phyloP scores from a whole-genome alignment of 2,888 invertebrate species.

The Mellilla xanthometata region DNA sequence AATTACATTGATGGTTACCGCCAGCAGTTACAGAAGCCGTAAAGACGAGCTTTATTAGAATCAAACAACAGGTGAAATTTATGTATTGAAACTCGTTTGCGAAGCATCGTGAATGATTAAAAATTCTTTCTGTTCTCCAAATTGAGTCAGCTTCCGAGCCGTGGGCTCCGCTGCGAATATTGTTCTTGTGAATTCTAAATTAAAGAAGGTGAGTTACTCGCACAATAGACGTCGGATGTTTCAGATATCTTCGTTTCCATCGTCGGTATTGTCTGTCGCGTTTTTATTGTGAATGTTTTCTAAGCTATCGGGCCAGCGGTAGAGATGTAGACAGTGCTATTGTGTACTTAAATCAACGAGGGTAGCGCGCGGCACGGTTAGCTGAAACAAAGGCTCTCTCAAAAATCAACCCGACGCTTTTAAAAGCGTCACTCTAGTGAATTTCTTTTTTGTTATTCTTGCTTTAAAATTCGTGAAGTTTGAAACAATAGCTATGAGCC shows the following conservation, averaged over 20 bases:
- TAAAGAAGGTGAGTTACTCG: conserved; percentile 40
- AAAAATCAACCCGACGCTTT: conserved; percentile 62
- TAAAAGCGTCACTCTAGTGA: conserved; percentile 56
- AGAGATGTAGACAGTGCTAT: conserved; percentile 51
- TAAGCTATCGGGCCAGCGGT: conserved; percentile 68
- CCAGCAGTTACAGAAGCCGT: conserved; percentile 63
- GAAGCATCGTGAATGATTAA: conserved; percentile 18
- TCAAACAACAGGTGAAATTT: conserved; percentile 56
- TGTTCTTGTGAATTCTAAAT: conserved; percentile 35
- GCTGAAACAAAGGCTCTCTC: conserved; percentile 67
- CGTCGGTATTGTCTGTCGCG: conserved; percentile 58
- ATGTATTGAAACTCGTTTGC: conserved; percentile 29
- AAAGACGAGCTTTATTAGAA: conserved; percentile 65
- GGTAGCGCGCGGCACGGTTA: conserved; percentile 52
- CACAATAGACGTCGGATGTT: conserved; percentile 44
- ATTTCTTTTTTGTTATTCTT: conserved; percentile 46
- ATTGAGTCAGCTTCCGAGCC: conserved; percentile 20
- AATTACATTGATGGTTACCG: conserved; percentile 73
- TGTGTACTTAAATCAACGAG: conserved; percentile 70
- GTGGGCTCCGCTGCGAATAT: conserved; percentile 14
- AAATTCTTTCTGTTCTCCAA: conserved; percentile 22
- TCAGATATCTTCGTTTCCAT: conserved; percentile 64
- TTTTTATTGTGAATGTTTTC: conserved; percentile 72
- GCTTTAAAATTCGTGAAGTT: conserved; percentile 33
- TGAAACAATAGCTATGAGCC: conserved; percentile 7